phyloP scores from a whole-genome alignment of 2,113 vertebrate species.

The Argyrosomus japonicus region DNA sequence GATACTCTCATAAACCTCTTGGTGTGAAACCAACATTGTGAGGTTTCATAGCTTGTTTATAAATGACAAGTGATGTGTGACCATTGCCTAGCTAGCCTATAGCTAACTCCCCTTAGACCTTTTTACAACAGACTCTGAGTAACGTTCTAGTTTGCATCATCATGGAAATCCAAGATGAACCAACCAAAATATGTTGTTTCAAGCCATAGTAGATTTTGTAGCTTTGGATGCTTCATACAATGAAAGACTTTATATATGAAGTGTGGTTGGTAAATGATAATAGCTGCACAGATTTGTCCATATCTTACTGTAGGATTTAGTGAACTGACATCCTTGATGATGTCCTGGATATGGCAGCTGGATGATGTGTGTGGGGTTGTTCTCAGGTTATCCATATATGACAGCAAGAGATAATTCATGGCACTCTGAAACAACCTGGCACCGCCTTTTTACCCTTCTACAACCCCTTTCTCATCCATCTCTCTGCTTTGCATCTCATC shows the following conservation, averaged over 20 bases:
- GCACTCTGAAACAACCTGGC: conserved; percentile 35
- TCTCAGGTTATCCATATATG: conserved; percentile 52
- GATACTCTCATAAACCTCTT: conserved; percentile 20
- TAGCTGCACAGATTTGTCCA: background rate
- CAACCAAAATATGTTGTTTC: background rate
- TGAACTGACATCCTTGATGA: conserved; percentile 33
- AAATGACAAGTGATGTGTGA: conserved; percentile 17
- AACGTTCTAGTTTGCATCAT: background rate
- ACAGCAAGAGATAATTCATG: conserved; percentile 57
- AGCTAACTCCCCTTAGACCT: background rate
- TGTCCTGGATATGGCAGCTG: conserved; percentile 9
- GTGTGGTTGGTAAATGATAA: background rate
- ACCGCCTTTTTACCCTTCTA: conserved; percentile 18
- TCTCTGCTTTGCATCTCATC: conserved; percentile 15
- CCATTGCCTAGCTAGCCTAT: background rate
- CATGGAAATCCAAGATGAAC: background rate
- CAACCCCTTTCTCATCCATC: conserved; percentile 23
- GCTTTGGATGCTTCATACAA: background rate
- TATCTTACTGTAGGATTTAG: background rate
- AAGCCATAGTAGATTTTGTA: background rate
- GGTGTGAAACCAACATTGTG: background rate
- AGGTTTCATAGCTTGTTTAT: background rate
- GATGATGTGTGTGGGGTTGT: conserved; percentile 38
- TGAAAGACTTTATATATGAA: background rate
- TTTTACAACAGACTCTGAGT: background rate